Evolutionary conservation across 2,888 invertebrate species (phyloP).

Genomic region (Sminthurides aquaticus): DNA sequence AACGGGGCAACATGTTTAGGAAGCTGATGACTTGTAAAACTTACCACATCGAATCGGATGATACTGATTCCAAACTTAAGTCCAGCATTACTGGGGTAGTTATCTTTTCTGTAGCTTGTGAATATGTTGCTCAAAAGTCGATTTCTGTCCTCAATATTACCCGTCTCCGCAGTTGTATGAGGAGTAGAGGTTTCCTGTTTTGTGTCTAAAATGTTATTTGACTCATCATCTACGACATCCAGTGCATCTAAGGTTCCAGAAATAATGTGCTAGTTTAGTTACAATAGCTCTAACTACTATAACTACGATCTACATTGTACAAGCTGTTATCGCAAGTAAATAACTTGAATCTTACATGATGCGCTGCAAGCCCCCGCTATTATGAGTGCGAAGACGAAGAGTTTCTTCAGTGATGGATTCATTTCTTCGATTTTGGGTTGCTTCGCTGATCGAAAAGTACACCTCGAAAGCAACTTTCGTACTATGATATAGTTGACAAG

Average conservation of each 20-base stretch:
- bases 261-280: not conserved
- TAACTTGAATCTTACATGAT: too few relatives aligned
- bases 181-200: not conserved
- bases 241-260: not conserved
- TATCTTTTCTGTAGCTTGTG: conserved; percentile 25
- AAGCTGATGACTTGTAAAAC: conserved; percentile 1
- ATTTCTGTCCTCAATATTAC: conserved; percentile 18
- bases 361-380: too few relatives aligned
- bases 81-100: conserved; percentile 26
- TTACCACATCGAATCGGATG: conserved; percentile 28
- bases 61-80: conserved; percentile 26
- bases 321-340: too few relatives aligned
- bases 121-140: conserved; percentile 24
- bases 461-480: too few relatives aligned
- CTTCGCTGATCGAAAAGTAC: too few relatives aligned
- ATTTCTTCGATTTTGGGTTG: too few relatives aligned
- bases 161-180: not conserved
- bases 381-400: too few relatives aligned
- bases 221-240: not conserved
- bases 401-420: too few relatives aligned
- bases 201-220: not conserved
- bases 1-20: not conserved
- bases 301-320: too few relatives aligned
- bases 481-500: too few relatives aligned
- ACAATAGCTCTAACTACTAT: too few relatives aligned